These are phyloP conservation scores for Venusia cambrica DNA, from an alignment of 2,888 invertebrate species.

Conservation along the genomic window DNA sequence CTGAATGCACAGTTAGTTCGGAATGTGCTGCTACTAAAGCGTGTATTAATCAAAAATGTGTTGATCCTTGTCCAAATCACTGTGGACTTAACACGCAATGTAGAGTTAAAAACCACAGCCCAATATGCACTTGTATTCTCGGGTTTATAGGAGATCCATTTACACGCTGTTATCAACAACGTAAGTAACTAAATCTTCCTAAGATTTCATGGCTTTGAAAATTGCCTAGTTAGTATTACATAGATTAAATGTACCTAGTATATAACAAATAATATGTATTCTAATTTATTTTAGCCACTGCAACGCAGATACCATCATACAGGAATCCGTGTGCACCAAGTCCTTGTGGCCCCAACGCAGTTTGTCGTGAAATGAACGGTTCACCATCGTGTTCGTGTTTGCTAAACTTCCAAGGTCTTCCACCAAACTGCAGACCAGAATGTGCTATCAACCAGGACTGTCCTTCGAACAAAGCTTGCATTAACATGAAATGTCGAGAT, in stretches of 20 bases:
- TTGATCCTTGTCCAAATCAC: constrained; percentile 87
- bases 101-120: constrained; percentile 88
- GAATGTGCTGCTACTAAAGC: constrained; percentile 88
- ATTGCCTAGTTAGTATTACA: too few relatives aligned
- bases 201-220: neutral
- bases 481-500: constrained; percentile 86
- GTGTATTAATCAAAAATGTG: constrained; percentile 88
- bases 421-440: constrained; percentile 87
- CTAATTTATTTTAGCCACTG: too few relatives aligned
- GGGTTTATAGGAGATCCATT: constrained; percentile 86
- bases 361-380: constrained; percentile 82
- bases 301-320: constrained; percentile 37
- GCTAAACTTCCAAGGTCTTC: constrained; percentile 83
- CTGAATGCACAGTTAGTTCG: constrained; percentile 88
- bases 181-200: constrained; percentile 46
- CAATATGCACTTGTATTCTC: constrained; percentile 86
- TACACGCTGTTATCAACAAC: constrained; percentile 80
- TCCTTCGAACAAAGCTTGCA: constrained; percentile 85
- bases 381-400: constrained; percentile 85
- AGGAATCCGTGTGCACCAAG: constrained; percentile 85
- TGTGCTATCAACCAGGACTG: constrained; percentile 88
- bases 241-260: too few relatives aligned
- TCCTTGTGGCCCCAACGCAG: constrained; percentile 85
- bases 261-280: too few relatives aligned
- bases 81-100: constrained; percentile 87